phyloP scores from a whole-genome alignment of 2,888 invertebrate species.

The Dryobotodes eremita region DNA sequence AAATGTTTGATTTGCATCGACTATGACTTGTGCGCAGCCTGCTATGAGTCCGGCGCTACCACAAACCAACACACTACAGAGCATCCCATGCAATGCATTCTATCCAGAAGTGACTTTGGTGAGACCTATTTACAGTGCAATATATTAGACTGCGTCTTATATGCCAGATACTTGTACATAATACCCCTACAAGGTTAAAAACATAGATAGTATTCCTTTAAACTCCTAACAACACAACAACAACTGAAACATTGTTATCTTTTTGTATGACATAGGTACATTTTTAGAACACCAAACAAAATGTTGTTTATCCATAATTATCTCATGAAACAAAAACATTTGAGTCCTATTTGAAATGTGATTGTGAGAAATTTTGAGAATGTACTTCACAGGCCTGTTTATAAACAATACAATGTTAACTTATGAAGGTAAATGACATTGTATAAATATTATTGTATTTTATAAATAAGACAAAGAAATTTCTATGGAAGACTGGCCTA shows the following conservation, averaged over 20 bases:
- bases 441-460: slow-evolving; percentile 2
- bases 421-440: slow-evolving; percentile 16
- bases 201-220: slow-evolving; percentile 9
- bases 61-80: slow-evolving; percentile 98
- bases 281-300: slow-evolving; percentile 26
- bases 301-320: slow-evolving; percentile 6
- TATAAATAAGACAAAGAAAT: slow-evolving; percentile 19
- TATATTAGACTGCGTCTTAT: slow-evolving; percentile 29
- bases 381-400: slow-evolving; percentile 11
- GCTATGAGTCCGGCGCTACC: slow-evolving; percentile 97
- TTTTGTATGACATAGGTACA: slow-evolving; percentile 25
- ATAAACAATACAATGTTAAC: slow-evolving; percentile 26
- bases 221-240: slow-evolving; percentile 7
- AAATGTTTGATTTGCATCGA: slow-evolving; percentile 99
- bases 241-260: slow-evolving; percentile 14
- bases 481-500: background rate
- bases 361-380: background rate
- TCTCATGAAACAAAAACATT: background rate
- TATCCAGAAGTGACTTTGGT: slow-evolving; percentile 99
- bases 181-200: slow-evolving; percentile 35
- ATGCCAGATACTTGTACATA: slow-evolving; percentile 38
- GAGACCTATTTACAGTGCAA: slow-evolving; percentile 75
- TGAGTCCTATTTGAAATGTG: background rate
- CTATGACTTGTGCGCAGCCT: slow-evolving; percentile 99
- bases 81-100: slow-evolving; percentile 99